These are phyloP conservation scores for Callipepla squamata DNA, from an alignment of 2,113 vertebrate genomes.

Conservation along the genomic window DNA sequence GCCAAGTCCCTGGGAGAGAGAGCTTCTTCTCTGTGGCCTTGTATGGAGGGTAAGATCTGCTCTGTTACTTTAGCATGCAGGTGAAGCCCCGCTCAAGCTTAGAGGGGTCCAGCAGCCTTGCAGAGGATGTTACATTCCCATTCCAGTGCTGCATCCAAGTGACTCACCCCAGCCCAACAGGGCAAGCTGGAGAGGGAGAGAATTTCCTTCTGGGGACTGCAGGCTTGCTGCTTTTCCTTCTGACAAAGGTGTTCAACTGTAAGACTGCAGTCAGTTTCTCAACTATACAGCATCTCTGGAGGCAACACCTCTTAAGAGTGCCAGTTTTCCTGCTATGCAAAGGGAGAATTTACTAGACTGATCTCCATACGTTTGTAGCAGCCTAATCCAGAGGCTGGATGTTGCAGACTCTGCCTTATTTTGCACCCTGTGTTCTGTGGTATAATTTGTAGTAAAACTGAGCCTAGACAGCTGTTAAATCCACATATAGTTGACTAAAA, in stretches of 20 bases:
- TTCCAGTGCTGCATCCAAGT: no score
- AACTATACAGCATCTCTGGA: neutral
- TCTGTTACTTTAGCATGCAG: neutral
- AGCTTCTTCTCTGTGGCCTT: neutral
- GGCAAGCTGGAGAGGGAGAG: neutral
- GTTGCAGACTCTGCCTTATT: neutral
- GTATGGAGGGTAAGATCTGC: neutral
- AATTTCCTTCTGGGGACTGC: neutral
- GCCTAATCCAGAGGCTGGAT: neutral
- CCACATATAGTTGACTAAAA: neutral
- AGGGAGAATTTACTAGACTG: neutral
- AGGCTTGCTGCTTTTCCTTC: neutral
- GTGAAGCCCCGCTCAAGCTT: neutral
- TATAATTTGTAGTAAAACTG: neutral
- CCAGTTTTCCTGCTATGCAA: neutral
- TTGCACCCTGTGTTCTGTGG: neutral
- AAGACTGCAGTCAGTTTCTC: neutral
- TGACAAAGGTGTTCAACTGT: neutral
- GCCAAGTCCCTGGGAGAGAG: neutral
- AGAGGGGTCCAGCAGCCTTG: neutral
- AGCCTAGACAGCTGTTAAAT: neutral
- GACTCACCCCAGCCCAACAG: fast-evolving
- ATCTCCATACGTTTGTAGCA: neutral
- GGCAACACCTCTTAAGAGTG: neutral
- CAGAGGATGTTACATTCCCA: neutral